phyloP scores from a whole-genome alignment of 2,888 invertebrate species.

The Cantharis rustica region DNA sequence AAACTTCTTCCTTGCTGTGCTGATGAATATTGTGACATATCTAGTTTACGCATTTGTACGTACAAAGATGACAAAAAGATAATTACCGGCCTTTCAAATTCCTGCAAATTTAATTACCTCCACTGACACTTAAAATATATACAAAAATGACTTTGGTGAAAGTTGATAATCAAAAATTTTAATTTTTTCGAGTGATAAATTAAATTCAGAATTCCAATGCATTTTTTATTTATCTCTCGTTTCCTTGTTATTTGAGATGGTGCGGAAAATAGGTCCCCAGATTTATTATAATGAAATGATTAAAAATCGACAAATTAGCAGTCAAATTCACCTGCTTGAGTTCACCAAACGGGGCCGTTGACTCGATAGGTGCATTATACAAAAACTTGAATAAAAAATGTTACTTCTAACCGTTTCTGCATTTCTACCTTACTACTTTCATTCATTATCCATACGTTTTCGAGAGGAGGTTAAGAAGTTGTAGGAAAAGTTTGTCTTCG shows the following conservation, averaged over 20 bases:
- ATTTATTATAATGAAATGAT: background rate
- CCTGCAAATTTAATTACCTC: background rate
- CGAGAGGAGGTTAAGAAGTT: background rate
- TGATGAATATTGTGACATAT: constrained; percentile 3
- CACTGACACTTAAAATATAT: background rate
- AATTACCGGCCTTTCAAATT: background rate
- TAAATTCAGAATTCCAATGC: background rate
- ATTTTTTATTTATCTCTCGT: background rate
- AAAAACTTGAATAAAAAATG: background rate
- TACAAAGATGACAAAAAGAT: background rate
- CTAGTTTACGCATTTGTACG: background rate
- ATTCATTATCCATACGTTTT: background rate
- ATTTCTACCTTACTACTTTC: background rate
- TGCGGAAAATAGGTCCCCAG: background rate
- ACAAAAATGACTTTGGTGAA: background rate
- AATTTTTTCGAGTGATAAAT: background rate
- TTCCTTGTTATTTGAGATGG: background rate
- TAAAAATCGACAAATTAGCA: constrained; percentile 33
- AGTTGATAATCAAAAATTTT: background rate
- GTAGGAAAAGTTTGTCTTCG: background rate
- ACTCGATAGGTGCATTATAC: constrained; percentile 20
- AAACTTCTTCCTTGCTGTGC: constrained; percentile 10
- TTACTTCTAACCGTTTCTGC: background rate
- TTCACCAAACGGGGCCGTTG: constrained; percentile 28
- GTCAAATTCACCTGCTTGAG: constrained; percentile 46